Evolutionary conservation across 2,888 invertebrate genomes (phyloP).

Genomic region (Sinotaia quadrata): DNA sequence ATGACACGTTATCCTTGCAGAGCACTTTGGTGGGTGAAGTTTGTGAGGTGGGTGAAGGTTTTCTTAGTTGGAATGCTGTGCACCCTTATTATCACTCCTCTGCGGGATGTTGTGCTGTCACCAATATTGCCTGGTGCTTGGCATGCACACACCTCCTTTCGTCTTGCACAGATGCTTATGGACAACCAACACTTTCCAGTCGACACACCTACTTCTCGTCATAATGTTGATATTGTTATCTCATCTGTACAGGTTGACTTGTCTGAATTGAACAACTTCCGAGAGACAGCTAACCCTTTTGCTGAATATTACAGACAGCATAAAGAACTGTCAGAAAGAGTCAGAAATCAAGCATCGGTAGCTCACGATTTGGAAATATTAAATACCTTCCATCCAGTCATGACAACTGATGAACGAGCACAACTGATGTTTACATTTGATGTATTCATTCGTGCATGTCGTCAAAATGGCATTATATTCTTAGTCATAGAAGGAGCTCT

Average conservation of each 20-base stretch:
- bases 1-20: too few relatives aligned
- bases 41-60: not conserved
- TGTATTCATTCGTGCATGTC: constrained; percentile 18
- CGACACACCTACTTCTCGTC: not conserved
- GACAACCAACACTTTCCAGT: constrained; percentile 29
- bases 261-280: constrained; percentile 9
- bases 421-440: constrained; percentile 24
- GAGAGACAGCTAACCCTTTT: constrained; percentile 13
- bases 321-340: not conserved
- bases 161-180: constrained; percentile 19
- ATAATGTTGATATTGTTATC: not conserved
- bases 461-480: constrained; percentile 21
- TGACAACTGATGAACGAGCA: constrained; percentile 11
- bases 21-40: not conserved
- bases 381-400: constrained; percentile 8
- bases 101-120: constrained; percentile 3
- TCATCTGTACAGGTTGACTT: constrained; percentile 10
- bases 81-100: constrained; percentile 15
- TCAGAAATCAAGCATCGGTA: not conserved
- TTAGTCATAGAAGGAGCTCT: constrained; percentile 35
- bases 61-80: not conserved
- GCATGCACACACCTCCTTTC: constrained; percentile 18
- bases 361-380: constrained; percentile 8
- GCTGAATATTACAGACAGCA: constrained; percentile 6
- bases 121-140: constrained; percentile 13